Evolutionary conservation across 2,797 vertebrate species (phyloP).

Genomic region (Lepilemur septentrionalis): DNA sequence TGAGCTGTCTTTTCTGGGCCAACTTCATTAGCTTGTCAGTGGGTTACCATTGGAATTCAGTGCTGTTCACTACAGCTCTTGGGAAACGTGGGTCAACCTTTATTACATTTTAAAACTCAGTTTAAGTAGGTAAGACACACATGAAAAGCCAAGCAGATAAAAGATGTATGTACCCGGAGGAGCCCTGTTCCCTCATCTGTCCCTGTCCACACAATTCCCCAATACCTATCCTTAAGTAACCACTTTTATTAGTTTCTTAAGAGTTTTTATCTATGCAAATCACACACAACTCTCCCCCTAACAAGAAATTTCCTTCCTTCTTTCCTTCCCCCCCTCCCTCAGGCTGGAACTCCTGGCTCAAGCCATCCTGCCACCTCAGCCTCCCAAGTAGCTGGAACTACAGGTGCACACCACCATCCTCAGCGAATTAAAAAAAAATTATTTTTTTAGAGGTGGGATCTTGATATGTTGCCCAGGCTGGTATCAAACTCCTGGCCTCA

Average conservation of each 20-base stretch:
- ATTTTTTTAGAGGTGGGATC: not conserved
- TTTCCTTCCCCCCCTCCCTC: no score
- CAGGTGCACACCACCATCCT: no score
- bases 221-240: not conserved
- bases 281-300: not conserved
- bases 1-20: not conserved
- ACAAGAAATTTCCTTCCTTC: not conserved
- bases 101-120: not conserved
- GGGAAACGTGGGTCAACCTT: not conserved
- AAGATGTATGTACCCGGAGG: not conserved
- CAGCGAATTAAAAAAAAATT: no score
- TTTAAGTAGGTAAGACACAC: not conserved
- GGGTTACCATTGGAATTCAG: not conserved
- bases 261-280: not conserved
- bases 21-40: not conserved
- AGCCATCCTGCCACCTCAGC: no score
- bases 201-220: not conserved
- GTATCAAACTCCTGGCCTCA: not conserved
- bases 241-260: not conserved
- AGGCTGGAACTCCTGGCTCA: no score
- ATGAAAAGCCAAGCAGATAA: not conserved
- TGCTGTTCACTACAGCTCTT: not conserved
- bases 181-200: not conserved
- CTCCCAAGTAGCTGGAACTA: no score
- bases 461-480: not conserved